Evolutionary conservation across 2,113 vertebrate genomes (phyloP), one percentile per base, ranked within the genome.

Genomic region (Machaerirhynchus nigripectus): DNA sequence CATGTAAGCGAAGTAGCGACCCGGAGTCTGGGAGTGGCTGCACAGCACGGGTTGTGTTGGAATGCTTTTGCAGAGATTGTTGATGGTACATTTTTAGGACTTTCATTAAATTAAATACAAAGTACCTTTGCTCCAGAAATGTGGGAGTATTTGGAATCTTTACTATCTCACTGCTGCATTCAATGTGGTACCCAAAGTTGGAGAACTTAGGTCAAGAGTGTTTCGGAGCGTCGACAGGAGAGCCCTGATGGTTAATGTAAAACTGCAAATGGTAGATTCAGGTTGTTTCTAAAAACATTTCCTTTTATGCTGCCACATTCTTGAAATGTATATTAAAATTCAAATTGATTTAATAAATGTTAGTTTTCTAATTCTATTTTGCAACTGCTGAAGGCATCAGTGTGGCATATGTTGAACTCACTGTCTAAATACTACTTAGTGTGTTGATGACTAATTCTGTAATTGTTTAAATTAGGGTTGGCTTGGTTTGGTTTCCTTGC

Each of bases 311-410:
- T 99, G 98, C 99, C 99, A 99, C 98, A 96, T 98, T 99, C 97
- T 99, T 98, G 97, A 98, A 98, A 98, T 98, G 98, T 99, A 97
- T 99, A 99, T 98, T 98, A 98, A 98, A 98, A 98, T 98, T 98
- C 98, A 98, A 98, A 98, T 98, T 98, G 98, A 98, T 98, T 95
- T 98, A 99, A 99, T 99, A 99, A 99, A 99, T 98, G 97, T 99
- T 99, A 99, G 98, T 99, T 99, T 99, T 99, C 98, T 99, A 99
- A 98, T 99, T 99, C 98, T 98, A 98, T 98, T 98, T 98, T 98
- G 98, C 98, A 98, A 97, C 93, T 97, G 95, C 87, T 96, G 61
- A 98, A 95, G 96, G 96, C 93, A 97, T 95, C 95, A 97, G 92
- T 97, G 96, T 97, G 97, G 96, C 95, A 97, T 93, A 95, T 96